Percentiles rank a stretch among this genome's conserved stretches.
phyloP scores from a whole-genome alignment of 2,113 vertebrate species.

The Propithecus coquereli region DNA sequence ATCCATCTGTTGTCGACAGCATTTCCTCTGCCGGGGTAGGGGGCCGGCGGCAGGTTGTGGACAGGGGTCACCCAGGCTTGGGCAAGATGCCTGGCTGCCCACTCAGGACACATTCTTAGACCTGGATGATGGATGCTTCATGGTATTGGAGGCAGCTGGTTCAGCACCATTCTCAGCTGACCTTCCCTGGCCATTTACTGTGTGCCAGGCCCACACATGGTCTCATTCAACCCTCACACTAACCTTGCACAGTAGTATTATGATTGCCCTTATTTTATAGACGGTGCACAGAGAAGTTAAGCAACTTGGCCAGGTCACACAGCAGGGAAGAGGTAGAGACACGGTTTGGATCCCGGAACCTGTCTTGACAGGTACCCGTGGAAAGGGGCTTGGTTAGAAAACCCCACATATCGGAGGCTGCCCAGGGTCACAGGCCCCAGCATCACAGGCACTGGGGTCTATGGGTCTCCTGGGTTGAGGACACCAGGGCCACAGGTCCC shows the following conservation, averaged over 20 bases:
- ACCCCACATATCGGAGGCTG: not conserved
- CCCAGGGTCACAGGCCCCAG: not conserved
- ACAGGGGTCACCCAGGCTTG: not conserved
- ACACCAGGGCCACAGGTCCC: not conserved
- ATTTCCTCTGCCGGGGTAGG: not conserved
- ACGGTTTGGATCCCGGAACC: not conserved
- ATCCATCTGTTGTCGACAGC: not conserved
- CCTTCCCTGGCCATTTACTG: not conserved
- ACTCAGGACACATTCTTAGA: slow-evolving; percentile 4
- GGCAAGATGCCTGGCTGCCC: not conserved
- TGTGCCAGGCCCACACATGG: not conserved
- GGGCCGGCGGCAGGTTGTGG: not conserved
- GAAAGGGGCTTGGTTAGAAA: not conserved
- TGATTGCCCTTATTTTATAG: not conserved
- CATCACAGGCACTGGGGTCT: not conserved
- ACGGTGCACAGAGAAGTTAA: slow-evolving; percentile 36
- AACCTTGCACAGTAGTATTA: not conserved
- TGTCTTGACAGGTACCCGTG: not conserved
- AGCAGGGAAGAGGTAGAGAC: not conserved
- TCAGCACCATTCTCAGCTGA: not conserved
- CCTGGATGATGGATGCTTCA: not conserved
- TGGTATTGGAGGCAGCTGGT: not conserved
- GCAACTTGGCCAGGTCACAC: not conserved
- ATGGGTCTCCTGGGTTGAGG: not conserved
- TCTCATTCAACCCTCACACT: not conserved